Conservation (phyloP, 2,888 invertebrate genomes). For the Drosophila anomelani region DNA sequence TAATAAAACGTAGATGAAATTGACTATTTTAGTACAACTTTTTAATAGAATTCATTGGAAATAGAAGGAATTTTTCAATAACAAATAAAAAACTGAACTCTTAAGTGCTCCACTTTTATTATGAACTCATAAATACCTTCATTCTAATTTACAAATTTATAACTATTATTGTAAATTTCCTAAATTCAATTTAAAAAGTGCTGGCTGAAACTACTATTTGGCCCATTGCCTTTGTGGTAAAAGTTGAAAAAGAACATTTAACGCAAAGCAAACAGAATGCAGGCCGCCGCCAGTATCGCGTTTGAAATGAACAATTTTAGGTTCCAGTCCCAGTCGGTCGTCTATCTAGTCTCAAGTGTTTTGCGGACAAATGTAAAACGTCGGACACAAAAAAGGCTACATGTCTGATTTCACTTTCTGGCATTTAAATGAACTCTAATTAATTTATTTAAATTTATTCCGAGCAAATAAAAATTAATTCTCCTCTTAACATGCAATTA, state of each 20-base stretch:
- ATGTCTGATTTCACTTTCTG: neutral
- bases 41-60: neutral
- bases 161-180: neutral
- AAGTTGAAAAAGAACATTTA: constrained; percentile 45
- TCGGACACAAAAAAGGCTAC: neutral
- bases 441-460: neutral
- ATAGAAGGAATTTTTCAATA: too few relatives aligned
- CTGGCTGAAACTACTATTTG: neutral
- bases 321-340: constrained; percentile 39
- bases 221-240: constrained; percentile 35
- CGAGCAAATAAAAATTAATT: neutral
- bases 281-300: constrained; percentile 38
- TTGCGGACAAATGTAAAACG: constrained; percentile 33
- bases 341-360: constrained; percentile 38
- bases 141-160: neutral
- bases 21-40: neutral
- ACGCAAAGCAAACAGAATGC: constrained; percentile 35
- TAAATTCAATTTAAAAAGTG: neutral
- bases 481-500: neutral
- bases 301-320: constrained; percentile 34
- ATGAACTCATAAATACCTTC: neutral
- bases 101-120: neutral
- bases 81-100: too few relatives aligned
- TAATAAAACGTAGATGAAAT: neutral
- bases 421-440: neutral